Evolutionary conservation across 2,888 invertebrate genomes (phyloP), one percentile per base, ranked within the genome.

Genomic region (Drosophila mimica): DNA sequence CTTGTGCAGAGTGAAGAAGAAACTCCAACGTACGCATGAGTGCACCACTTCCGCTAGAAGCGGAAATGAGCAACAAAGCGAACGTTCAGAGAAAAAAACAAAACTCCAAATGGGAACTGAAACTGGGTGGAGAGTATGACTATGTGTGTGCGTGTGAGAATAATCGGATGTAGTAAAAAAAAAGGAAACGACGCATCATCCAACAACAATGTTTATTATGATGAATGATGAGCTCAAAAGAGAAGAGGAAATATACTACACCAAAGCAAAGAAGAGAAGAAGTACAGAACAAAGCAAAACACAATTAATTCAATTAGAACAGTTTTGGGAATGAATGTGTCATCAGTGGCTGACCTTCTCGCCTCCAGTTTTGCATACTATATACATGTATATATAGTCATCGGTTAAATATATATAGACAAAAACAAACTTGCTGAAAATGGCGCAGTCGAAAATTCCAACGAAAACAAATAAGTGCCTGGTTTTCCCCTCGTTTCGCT

Each of bases 11-110:
- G 77, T 75, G 70, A 70, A 15, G 46, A 25, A 46, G 46, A 25
- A 88, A 78, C 71, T 57, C 79, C 77, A 52, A 63, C 69, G 67
- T 71, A 87, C 75, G 90, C 90, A 79, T 91, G 89, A 91, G 87
- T 91, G 83, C 83, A 83, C 82, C 79, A 91, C 91, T 91, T 91
- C 92, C 91, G 91, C 30, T 90, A 58, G 30, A 61, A 81, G 51
- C 87, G 87, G 89, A 87, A 79, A 77, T 76, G 62, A 51, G 60
- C 62, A 85, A 88, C 86, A 82, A 85, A 87, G 80, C 65, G 62
- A 63, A 74, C 43, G 63, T 11, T 28, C 4, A 31, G n/a, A 17
- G n/a, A 67, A 8, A 54, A 66, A 49, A 52, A 69, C 34, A 67
- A n/a, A 36, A 70, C 43, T 46, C 52, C 59, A 59, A 46, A 70